Evolutionary conservation across 2,797 vertebrate species (phyloP).

Genomic region (Garrulus glandarius): DNA sequence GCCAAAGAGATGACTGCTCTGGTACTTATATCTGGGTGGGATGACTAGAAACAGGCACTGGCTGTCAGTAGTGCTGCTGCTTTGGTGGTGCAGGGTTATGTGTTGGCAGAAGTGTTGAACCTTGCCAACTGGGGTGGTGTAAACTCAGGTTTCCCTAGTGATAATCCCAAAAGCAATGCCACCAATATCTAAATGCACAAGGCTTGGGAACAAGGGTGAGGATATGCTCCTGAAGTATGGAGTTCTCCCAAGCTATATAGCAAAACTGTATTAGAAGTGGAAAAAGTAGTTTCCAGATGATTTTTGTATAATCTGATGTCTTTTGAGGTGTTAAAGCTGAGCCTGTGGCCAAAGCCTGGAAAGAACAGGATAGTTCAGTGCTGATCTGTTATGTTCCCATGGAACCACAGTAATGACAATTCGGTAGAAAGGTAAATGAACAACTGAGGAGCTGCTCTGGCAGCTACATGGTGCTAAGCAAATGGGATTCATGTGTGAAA

Average conservation of each 20-base stretch:
- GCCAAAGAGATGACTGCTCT: not conserved
- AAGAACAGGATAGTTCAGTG: not conserved
- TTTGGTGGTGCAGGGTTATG: not conserved
- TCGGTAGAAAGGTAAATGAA: not conserved
- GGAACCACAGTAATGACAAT: not conserved
- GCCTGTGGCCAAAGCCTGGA: not conserved
- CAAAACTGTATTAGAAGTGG: not conserved
- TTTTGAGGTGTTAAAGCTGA: not conserved
- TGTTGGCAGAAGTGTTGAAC: not conserved
- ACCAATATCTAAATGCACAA: not conserved
- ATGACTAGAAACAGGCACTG: not conserved
- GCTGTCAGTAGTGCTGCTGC: not conserved
- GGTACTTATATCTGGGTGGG: accelerated
- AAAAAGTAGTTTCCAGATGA: not conserved
- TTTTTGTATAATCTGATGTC: not conserved
- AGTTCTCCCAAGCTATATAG: not conserved
- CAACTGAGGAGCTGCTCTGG: not conserved
- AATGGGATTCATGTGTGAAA: not conserved
- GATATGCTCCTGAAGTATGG: not conserved
- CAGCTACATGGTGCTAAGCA: not conserved
- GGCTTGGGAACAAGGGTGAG: not conserved
- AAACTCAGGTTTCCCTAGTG: not conserved
- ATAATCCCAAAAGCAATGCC: not conserved
- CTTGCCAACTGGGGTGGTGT: not conserved
- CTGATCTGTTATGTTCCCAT: not conserved